Percentiles rank a stretch among this genome's conserved stretches.
Conservation (phyloP, 2,888 invertebrate genomes). For the Meghimatium bilineatum region DNA sequence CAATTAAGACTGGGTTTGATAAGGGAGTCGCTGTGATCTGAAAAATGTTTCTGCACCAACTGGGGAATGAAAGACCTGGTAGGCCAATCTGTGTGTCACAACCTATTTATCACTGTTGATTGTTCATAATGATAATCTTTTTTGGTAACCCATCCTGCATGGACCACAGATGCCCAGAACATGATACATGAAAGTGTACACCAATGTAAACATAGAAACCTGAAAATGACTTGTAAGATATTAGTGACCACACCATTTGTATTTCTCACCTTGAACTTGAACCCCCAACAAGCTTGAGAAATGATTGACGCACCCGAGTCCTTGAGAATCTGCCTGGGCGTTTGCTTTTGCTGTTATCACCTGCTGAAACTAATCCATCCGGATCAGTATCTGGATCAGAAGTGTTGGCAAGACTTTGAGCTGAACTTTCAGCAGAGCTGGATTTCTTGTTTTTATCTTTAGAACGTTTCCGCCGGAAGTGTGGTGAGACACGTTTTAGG, state of each 20-base stretch:
- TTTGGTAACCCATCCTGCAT: no score
- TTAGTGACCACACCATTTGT: background rate
- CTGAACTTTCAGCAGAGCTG: slow-evolving; percentile 61
- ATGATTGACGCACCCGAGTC: slow-evolving; percentile 65
- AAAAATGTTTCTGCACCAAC: no score
- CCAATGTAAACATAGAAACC: no score
- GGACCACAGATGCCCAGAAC: no score
- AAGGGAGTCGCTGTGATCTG: no score
- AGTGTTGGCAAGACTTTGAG: slow-evolving; percentile 58
- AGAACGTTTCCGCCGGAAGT: slow-evolving; percentile 57
- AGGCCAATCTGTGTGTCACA: no score
- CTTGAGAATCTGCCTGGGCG: slow-evolving; percentile 60
- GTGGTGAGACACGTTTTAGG: slow-evolving; percentile 69
- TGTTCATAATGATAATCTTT: no score
- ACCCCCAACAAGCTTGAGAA: slow-evolving; percentile 65
- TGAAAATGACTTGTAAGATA: background rate
- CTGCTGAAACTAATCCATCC: background rate
- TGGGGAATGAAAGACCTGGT: no score
- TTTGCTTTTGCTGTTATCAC: slow-evolving; percentile 34
- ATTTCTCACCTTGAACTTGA: slow-evolving; percentile 53
- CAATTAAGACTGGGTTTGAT: no score
- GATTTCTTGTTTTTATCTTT: slow-evolving; percentile 57
- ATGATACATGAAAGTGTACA: no score
- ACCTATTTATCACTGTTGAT: no score
- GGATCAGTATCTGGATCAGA: slow-evolving; percentile 41